Evolutionary conservation across 2,797 vertebrate species (phyloP), one percentile per base, ranked within the genome.

Genomic region (Hyperoplus lanceolatus): DNA sequence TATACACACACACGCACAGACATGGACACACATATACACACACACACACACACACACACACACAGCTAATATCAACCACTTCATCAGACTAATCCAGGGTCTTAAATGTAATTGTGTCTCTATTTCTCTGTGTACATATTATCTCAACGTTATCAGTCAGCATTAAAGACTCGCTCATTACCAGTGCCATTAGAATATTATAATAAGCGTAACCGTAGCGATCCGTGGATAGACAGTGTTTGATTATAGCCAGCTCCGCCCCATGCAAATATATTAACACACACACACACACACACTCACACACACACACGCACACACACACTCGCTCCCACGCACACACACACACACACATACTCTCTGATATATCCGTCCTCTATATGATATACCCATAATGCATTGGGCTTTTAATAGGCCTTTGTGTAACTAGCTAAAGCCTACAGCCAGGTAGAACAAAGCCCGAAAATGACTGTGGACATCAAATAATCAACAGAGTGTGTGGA

Each of bases 161-260:
- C 76, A 77, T 82, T 41, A 70, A 70, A 82, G 82, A 59, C 57
- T 18, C 63, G 66, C 85, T 89, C 81, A 86, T 90, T 88, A 89
- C 66, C 77, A 76, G 82, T 39, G 49, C 72, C 67, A 67, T 88
- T 89, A 85, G 62, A 51, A 57, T 73, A 73, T 78, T 85, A 49
- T 86, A 90, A 87, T 83, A 79, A 82, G 72, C 62, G 72, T 13
- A 77, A 74, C 74, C 75, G 66, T 70, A 69, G 79, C n/a, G 51
- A 89, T 81, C 84, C 80, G 45, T 73, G 80, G 77, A 71, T 83
- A 75, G 80, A 56, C 71, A 5, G 61, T 43, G 58, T 86, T 83
- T 84, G 83, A 88, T 90, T 85, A 88, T 86, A 51, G 4, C 64
- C 41, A 70, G 66, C 85, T 82, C 81, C 84, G 8, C 80, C 84